Base-by-base conservation (phyloP, 2,888 invertebrate genomes). In the Esperia sulphurella region DNA sequence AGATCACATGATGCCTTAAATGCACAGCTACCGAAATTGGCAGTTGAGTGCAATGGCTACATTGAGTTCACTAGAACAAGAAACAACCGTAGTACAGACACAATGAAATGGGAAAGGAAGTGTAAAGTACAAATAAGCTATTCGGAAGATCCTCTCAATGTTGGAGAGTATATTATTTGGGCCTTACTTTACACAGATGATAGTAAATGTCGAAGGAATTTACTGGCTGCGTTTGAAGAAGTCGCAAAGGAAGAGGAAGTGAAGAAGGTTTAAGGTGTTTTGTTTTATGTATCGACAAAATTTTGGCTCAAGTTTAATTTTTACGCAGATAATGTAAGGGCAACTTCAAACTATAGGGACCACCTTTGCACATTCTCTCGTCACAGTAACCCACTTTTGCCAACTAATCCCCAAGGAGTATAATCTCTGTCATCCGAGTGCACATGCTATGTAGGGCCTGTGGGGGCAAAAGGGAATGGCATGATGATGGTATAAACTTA, bases 81-180 rank as follows among this genome's bases (percentile, higher is more conserved):
- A 52, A 86, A 83, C 51, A 82, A 68, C 48, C 61, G 76, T 29
- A 77, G 74, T 57, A 58, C 60, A 54, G 91, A 85, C 51, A 61
- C 65, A 50, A 91, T 88, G 79, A 91, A 90, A 59, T 93, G 93
- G 92, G 90, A 89, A 53, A 80, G 92, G 48, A 91, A 91, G 42
- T 92, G 92, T 65, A 93, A 92, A 66, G 71, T 93, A 45, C 92
- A 92, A 73, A 90, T 93, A 12, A 92, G 92, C 29, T 93, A 92
- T 71, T 91, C 91, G 0, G 85, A 87, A 52, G 88, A 90, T 48
- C 86, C 84, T 8, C 64, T 87, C 8, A 89, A 90, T 65, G 64
- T 84, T 48, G 91, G 91, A 14, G 91, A 92, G 62, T 91, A 90
- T 59, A 89, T 91, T 6, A 91, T 93, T 61, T 92, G 92, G 84